phyloP scores from a whole-genome alignment of 2,888 invertebrate species.

The Nebria salina region DNA sequence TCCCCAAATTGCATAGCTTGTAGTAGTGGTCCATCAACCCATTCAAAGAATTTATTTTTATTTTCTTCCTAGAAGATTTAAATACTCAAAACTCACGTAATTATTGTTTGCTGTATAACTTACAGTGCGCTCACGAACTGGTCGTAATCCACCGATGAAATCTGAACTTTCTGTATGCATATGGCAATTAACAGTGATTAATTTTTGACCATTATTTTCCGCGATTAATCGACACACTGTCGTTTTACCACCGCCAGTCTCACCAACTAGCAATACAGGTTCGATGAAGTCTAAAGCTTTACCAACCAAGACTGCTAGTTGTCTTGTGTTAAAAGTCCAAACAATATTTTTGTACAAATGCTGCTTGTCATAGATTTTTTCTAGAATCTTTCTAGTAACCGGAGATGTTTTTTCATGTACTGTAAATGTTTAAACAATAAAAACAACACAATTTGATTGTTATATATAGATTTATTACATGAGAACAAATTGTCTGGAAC shows the following conservation, averaged over 20 bases:
- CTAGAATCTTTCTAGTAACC: conserved; percentile 78
- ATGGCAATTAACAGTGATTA: conserved; percentile 94
- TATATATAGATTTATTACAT: conserved; percentile 57
- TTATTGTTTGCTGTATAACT: conserved; percentile 45
- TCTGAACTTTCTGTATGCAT: conserved; percentile 99
- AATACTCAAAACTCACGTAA: conserved; percentile 31
- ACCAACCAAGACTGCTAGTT: conserved; percentile 78
- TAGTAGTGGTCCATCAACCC: conserved; percentile 97
- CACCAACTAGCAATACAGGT: conserved; percentile 94
- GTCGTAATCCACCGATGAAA: conserved; percentile 94
- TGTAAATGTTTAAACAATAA: conserved; percentile 50
- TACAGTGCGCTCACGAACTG: conserved; percentile 73
- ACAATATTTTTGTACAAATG: conserved; percentile 82
- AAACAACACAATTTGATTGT: conserved; percentile 28
- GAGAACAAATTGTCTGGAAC: conserved; percentile 77
- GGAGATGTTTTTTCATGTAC: conserved; percentile 74
- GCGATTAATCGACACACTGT: conserved; percentile 93
- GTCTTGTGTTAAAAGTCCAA: conserved; percentile 93
- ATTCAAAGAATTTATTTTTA: conserved; percentile 83
- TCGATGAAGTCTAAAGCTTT: conserved; percentile 92
- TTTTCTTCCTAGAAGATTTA: conserved; percentile 52
- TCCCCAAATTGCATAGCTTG: conserved; percentile 88
- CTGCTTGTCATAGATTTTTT: conserved; percentile 68
- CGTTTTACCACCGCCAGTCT: conserved; percentile 98
- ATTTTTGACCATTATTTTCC: conserved; percentile 70